These are phyloP conservation scores for Willowsia nigromaculata DNA, from an alignment of 2,888 invertebrate genomes.

Conservation along the genomic window DNA sequence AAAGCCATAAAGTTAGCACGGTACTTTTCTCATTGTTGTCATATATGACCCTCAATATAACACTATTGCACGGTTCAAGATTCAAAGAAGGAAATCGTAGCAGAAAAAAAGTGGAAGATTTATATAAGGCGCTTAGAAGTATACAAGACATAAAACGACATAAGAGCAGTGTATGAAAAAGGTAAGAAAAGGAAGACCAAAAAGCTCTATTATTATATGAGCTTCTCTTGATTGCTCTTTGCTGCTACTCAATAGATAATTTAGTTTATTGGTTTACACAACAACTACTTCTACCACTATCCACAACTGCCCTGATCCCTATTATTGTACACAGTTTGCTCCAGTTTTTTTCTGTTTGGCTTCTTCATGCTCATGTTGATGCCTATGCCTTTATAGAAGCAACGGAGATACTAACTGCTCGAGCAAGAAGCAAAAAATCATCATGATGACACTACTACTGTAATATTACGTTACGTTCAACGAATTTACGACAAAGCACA, in stretches of 20 bases:
- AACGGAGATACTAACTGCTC: neutral
- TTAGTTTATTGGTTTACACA: slow-evolving; percentile 71
- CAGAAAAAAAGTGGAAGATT: neutral
- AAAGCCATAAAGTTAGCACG: slow-evolving; percentile 59
- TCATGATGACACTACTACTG: neutral
- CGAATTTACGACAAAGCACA: neutral
- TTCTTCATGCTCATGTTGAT: too few species aligned
- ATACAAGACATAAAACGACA: slow-evolving; percentile 23
- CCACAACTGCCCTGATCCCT: neutral
- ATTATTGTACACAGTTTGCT: slow-evolving; percentile 36
- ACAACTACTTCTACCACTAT: neutral
- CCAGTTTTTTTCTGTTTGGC: slow-evolving; percentile 64
- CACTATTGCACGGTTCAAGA: neutral
- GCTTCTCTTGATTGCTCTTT: slow-evolving; percentile 69
- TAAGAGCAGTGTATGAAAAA: too few species aligned
- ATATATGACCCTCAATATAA: slow-evolving; percentile 43
- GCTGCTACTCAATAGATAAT: slow-evolving; percentile 69
- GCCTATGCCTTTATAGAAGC: too few species aligned
- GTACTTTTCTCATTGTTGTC: neutral
- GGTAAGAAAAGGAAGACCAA: slow-evolving; percentile 29
- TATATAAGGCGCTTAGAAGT: slow-evolving; percentile 13
- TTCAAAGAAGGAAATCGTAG: neutral
- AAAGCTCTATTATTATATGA: slow-evolving; percentile 70
- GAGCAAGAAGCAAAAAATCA: slow-evolving; percentile 41
- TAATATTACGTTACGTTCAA: neutral